Evolutionary conservation across 2,888 invertebrate species (phyloP).

Genomic region (Colletes collaris): DNA sequence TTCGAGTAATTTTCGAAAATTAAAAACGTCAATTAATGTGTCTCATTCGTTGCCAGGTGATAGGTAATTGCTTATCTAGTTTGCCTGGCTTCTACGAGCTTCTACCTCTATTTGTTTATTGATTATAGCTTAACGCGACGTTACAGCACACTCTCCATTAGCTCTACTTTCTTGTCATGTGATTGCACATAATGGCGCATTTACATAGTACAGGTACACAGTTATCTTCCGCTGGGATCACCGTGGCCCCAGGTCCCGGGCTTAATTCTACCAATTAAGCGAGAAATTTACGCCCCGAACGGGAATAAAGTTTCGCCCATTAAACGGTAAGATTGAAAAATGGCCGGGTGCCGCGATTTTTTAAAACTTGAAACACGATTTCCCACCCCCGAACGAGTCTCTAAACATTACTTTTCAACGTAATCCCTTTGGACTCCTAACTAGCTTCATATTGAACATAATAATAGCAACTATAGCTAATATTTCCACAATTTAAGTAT

Average conservation of each 20-base stretch:
- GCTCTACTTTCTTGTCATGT: slow-evolving; percentile 50
- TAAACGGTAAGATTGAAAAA: slow-evolving; percentile 26
- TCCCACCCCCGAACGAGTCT: too few species aligned
- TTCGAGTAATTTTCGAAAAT: too few species aligned
- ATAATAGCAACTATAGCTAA: too few species aligned
- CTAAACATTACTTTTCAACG: too few species aligned
- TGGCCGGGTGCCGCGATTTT: neutral
- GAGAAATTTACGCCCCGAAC: slow-evolving; percentile 28
- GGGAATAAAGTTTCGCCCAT: slow-evolving; percentile 8
- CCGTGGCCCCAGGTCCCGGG: slow-evolving; percentile 1
- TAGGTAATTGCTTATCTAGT: slow-evolving; percentile 44
- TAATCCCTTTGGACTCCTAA: too few species aligned
- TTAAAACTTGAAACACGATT: neutral
- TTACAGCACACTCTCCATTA: slow-evolving; percentile 44
- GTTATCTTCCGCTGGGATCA: slow-evolving; percentile 29
- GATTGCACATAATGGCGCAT: slow-evolving; percentile 49
- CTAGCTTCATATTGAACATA: too few species aligned
- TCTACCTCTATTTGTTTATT: slow-evolving; percentile 50
- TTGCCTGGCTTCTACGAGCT: slow-evolving; percentile 26
- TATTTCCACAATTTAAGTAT: too few species aligned
- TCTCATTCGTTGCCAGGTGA: slow-evolving; percentile 1
- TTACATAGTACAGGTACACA: slow-evolving; percentile 29
- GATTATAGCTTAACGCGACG: slow-evolving; percentile 65
- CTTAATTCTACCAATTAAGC: slow-evolving; percentile 37
- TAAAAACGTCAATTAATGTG: too few species aligned